Conservation (phyloP, 2,888 invertebrate genomes). For the Torymus aiolomorphi region DNA sequence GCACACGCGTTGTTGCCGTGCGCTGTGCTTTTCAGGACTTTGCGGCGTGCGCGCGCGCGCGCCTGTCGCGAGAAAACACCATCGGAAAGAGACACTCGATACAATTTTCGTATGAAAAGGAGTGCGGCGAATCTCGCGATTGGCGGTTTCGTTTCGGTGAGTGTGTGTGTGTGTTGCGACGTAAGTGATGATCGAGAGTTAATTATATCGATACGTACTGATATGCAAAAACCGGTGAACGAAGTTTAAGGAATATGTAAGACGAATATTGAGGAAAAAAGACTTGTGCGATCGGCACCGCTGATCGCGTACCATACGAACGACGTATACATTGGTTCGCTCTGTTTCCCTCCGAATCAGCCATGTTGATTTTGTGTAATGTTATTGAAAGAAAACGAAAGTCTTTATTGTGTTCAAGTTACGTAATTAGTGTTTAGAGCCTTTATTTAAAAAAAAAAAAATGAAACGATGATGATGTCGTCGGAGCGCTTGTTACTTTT, state of each 20-base stretch:
- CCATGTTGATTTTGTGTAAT: conserved; percentile 66
- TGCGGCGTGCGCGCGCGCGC: too few relatives aligned
- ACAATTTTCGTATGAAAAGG: not conserved
- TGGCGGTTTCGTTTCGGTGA: conserved; percentile 17
- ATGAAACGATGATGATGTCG: conserved; percentile 9
- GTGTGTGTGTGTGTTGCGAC: not conserved
- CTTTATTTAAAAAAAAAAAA: conserved; percentile 54
- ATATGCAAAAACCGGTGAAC: conserved; percentile 47
- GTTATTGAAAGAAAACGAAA: conserved; percentile 58
- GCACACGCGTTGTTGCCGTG: not conserved
- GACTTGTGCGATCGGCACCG: conserved; percentile 46
- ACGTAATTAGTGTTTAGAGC: conserved; percentile 61
- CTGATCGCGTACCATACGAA: conserved; percentile 36
- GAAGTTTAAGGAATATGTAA: conserved; percentile 1
- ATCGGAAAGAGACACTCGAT: too few relatives aligned
- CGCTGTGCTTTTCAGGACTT: not conserved
- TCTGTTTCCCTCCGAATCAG: conserved; percentile 64
- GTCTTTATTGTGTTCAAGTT: conserved; percentile 66
- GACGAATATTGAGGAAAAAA: conserved; percentile 43
- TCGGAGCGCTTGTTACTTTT: conserved; percentile 32
- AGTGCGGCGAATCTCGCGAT: conserved; percentile 14
- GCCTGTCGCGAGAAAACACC: too few relatives aligned
- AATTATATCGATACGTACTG: conserved; percentile 44
- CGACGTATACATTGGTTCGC: conserved; percentile 55
- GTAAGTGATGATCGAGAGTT: conserved; percentile 29